Percentiles rank a stretch among this genome's conserved stretches.
Evolutionary conservation across 2,888 invertebrate genomes (phyloP).

Genomic region (Pseudococcus longispinus): DNA sequence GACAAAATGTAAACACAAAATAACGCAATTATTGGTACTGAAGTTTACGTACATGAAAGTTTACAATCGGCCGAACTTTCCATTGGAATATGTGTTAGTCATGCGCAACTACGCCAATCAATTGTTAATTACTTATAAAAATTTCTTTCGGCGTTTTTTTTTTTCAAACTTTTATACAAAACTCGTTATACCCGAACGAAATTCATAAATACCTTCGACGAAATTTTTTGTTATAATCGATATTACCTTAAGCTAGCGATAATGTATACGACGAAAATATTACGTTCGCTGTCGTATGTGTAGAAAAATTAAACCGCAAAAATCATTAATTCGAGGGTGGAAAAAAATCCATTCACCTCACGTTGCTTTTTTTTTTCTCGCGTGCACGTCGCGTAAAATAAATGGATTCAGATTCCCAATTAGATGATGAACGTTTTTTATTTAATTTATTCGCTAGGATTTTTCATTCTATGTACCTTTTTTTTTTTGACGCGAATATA

Average conservation of each 20-base stretch:
- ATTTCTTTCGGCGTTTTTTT: background rate
- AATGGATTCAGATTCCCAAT: conserved; percentile 24
- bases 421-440: conserved; percentile 24
- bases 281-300: background rate
- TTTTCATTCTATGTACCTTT: background rate
- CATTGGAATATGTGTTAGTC: background rate
- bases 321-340: conserved; percentile 5
- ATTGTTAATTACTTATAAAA: conserved; percentile 35
- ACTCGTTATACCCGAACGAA: background rate
- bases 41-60: background rate
- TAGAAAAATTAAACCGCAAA: background rate
- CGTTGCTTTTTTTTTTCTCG: background rate
- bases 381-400: conserved; percentile 8
- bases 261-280: background rate
- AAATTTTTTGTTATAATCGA: background rate
- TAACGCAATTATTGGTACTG: conserved; percentile 29
- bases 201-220: background rate
- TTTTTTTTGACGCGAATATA: background rate
- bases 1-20: conserved; percentile 33
- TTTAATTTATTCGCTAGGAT: conserved; percentile 15
- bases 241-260: background rate
- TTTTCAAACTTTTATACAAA: background rate
- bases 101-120: conserved; percentile 30
- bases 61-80: background rate
- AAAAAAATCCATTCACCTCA: background rate